These are phyloP conservation scores for Cosmia trapezina DNA, from an alignment of 2,888 invertebrate species.

Conservation along the genomic window DNA sequence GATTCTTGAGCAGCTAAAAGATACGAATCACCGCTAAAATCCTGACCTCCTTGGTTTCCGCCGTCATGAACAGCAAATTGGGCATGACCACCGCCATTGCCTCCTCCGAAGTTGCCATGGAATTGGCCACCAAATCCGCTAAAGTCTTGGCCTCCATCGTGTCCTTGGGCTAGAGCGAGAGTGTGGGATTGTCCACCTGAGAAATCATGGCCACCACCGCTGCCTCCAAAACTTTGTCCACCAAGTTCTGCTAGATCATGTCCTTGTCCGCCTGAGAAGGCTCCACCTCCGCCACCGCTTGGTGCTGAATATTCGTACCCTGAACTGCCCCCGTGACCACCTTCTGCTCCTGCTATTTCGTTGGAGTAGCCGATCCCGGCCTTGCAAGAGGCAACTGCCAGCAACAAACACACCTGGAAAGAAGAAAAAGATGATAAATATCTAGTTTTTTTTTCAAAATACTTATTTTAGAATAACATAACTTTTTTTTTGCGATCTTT, in stretches of 20 bases:
- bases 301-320: slow-evolving; percentile 71
- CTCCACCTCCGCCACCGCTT: slow-evolving; percentile 62
- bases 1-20: slow-evolving; percentile 84
- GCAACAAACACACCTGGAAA: slow-evolving; percentile 84
- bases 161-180: slow-evolving; percentile 57
- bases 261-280: slow-evolving; percentile 64
- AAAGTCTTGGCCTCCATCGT: slow-evolving; percentile 64
- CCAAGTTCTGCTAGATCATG: slow-evolving; percentile 39
- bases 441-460: background rate
- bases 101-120: slow-evolving; percentile 64
- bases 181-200: slow-evolving; percentile 55
- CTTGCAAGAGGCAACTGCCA: slow-evolving; percentile 86
- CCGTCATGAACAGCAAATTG: slow-evolving; percentile 58
- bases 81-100: slow-evolving; percentile 58
- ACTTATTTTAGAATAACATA: background rate
- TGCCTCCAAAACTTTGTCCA: slow-evolving; percentile 59
- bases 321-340: slow-evolving; percentile 68
- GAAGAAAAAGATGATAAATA: slow-evolving; percentile 46
- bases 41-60: slow-evolving; percentile 67
- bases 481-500: background rate
- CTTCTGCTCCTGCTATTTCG: slow-evolving; percentile 73
- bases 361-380: slow-evolving; percentile 79
- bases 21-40: slow-evolving; percentile 81
- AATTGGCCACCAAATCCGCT: slow-evolving; percentile 69
- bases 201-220: slow-evolving; percentile 64